Evolutionary conservation across 2,888 invertebrate species (phyloP).

Genomic region (Notodonta ziczac): DNA sequence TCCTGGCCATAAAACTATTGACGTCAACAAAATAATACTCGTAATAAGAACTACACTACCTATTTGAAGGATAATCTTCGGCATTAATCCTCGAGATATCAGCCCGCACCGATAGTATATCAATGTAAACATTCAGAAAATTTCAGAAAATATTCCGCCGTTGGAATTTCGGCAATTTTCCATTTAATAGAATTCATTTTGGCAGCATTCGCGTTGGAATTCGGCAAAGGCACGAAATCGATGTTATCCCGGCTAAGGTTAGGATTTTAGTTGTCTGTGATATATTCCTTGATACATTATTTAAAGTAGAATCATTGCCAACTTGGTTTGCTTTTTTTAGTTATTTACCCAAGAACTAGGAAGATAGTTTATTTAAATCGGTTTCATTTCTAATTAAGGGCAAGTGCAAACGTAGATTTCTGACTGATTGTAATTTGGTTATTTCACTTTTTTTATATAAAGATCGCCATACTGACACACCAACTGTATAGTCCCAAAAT

Average conservation of each 20-base stretch:
- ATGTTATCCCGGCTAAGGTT: slow-evolving; percentile 9
- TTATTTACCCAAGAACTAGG: too few species aligned
- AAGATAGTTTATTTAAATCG: too few species aligned
- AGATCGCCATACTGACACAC: too few species aligned
- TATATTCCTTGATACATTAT: background rate
- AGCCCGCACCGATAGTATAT: background rate
- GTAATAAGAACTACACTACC: too few species aligned
- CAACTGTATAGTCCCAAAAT: too few species aligned
- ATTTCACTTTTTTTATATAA: too few species aligned
- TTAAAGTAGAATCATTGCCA: slow-evolving; percentile 5
- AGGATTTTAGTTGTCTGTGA: slow-evolving; percentile 3
- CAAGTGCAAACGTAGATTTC: too few species aligned
- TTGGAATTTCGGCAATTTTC: slow-evolving; percentile 40
- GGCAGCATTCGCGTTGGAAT: slow-evolving; percentile 41
- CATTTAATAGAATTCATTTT: slow-evolving; percentile 46
- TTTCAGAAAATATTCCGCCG: slow-evolving; percentile 34
- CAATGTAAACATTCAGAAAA: slow-evolving; percentile 1
- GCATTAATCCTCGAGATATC: background rate
- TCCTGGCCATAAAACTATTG: too few species aligned
- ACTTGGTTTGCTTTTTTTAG: background rate
- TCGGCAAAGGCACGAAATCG: slow-evolving; percentile 34
- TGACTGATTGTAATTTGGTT: too few species aligned
- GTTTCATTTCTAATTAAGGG: too few species aligned
- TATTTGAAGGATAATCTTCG: too few species aligned
- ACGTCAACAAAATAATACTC: too few species aligned